phyloP scores from a whole-genome alignment of 2,797 vertebrate genomes.

The Epinephelus malabaricus region DNA sequence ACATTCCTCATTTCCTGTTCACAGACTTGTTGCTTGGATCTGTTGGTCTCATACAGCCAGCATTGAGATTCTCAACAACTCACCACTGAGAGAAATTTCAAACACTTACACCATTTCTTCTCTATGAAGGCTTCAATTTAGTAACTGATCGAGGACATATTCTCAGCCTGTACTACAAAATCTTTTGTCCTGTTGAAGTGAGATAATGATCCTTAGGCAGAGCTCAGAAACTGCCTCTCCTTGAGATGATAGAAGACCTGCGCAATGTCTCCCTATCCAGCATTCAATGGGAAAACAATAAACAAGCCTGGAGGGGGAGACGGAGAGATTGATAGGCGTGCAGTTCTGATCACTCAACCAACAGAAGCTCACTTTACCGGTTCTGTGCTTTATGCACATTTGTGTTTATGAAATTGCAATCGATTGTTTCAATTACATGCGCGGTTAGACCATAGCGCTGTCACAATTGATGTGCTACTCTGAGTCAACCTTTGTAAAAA shows the following conservation, averaged over 20 bases:
- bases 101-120: constrained; percentile 17
- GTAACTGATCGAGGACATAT: constrained; percentile 44
- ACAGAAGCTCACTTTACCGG: constrained; percentile 72
- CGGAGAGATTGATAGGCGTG: constrained; percentile 75
- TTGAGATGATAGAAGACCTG: constrained; percentile 53
- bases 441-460: constrained; percentile 69
- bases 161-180: constrained; percentile 43
- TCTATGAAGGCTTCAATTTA: constrained; percentile 36
- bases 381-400: constrained; percentile 79
- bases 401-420: constrained; percentile 84
- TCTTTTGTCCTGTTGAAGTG: constrained; percentile 55
- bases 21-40: not conserved
- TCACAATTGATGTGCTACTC: constrained; percentile 77
- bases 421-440: constrained; percentile 85
- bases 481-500: constrained; percentile 72
- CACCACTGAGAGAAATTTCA: constrained; percentile 14
- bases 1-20: not conserved
- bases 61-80: constrained; percentile 7
- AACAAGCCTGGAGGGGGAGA: constrained; percentile 55
- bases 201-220: constrained; percentile 58
- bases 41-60: not conserved
- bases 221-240: constrained; percentile 51
- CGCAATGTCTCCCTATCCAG: constrained; percentile 53
- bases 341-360: constrained; percentile 80
- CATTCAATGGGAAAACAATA: constrained; percentile 71